phyloP scores from a whole-genome alignment of 1,140 invertebrate species.

The Chrysomallon squamiferum region DNA sequence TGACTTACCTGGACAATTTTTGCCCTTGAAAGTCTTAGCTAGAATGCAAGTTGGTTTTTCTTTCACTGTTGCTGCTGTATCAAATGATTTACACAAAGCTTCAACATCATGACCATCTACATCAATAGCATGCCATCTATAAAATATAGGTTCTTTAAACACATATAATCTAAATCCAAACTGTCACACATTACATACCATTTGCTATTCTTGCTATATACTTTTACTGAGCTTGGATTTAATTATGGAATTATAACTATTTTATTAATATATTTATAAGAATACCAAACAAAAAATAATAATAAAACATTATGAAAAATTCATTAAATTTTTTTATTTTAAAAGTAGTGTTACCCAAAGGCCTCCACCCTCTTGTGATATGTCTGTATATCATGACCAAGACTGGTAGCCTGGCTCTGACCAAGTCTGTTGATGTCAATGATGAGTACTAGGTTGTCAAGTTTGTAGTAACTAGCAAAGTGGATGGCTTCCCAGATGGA shows the following conservation, averaged over 20 bases:
- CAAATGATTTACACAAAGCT: constrained; percentile 81
- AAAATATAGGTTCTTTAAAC: too few species aligned
- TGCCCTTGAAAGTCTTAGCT: constrained; percentile 96
- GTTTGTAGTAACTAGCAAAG: constrained; percentile 92
- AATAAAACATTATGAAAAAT: too few species aligned
- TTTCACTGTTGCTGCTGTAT: constrained; percentile 74
- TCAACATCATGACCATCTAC: constrained; percentile 97
- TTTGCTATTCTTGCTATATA: too few species aligned
- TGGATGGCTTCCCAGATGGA: constrained; percentile 97
- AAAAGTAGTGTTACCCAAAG: constrained; percentile 78
- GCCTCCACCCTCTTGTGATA: constrained; percentile 88
- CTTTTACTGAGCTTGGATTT: too few species aligned
- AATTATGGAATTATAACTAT: too few species aligned
- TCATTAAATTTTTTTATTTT: too few species aligned
- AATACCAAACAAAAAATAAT: too few species aligned
- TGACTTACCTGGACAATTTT: constrained; percentile 69
- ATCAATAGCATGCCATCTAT: constrained; percentile 80
- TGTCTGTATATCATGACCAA: constrained; percentile 90
- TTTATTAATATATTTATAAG: too few species aligned
- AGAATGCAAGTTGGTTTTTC: constrained; percentile 91
- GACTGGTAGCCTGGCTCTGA: constrained; percentile 91
- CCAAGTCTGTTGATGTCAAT: constrained; percentile 98
- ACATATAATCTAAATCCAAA: too few species aligned
- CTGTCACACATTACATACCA: too few species aligned
- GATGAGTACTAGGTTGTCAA: constrained; percentile 96